Conservation (phyloP, 2,888 invertebrate species). For the Oasisia sp. region DNA sequence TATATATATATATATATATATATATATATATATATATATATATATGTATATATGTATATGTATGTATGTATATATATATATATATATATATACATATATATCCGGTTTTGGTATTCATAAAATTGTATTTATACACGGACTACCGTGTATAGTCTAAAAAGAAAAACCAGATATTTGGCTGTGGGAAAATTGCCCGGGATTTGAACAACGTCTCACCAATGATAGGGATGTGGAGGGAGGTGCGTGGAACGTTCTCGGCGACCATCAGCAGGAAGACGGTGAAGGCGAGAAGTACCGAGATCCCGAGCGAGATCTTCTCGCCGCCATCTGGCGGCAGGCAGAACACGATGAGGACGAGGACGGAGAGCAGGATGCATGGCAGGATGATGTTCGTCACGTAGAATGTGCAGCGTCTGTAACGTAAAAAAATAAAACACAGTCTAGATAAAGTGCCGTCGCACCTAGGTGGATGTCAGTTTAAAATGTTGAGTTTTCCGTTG, state of each 20-base stretch:
- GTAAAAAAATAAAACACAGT: background rate
- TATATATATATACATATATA: no score
- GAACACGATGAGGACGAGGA: constrained; percentile 53
- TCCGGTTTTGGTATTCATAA: no score
- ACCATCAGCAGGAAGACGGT: constrained; percentile 54
- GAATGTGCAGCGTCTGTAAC: constrained; percentile 38
- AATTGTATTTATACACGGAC: no score
- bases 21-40: no score
- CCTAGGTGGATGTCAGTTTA: background rate
- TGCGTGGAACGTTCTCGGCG: constrained; percentile 54
- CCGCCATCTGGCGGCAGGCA: constrained; percentile 56
- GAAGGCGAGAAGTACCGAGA: constrained; percentile 51
- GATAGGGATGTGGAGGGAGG: constrained; percentile 49
- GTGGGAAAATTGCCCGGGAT: no score
- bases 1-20: no score
- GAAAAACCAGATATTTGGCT: no score
- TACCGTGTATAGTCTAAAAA: no score
- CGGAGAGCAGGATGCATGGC: constrained; percentile 52
- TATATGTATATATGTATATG: no score
- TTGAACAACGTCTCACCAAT: constrained; percentile 41
- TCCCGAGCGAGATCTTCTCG: constrained; percentile 52
- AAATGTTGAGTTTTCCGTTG: background rate
- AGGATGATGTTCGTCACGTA: constrained; percentile 51
- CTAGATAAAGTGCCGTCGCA: background rate
- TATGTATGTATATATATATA: no score